Evolutionary conservation across 2,888 invertebrate species (phyloP), one percentile per base, ranked within the genome.

Genomic region (Drosophila prostipennis): DNA sequence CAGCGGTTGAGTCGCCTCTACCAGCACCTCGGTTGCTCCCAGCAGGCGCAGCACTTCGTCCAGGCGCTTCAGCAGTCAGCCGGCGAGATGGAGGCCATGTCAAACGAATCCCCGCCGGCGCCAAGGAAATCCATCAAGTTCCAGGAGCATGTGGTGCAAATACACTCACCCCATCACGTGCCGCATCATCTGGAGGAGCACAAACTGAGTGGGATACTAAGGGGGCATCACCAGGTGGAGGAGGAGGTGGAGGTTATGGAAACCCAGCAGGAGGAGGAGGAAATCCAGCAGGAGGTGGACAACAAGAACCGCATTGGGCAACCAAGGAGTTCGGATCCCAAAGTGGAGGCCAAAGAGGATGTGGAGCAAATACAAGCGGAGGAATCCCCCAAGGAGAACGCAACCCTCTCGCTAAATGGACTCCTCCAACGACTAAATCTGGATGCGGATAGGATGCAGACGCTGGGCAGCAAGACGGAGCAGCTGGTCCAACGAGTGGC

Each of bases 1-100:
- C 93, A 94, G 70, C 93, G 95, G 54, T 92, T 97, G 3, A 93
- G 94, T 40, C 93, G 93, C 64, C 92, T 96, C 13, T 92, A 93
- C 64, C 94, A 94, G 60, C 93, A 94, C 64, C 92, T 93, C 13
- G 93, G 93, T 3, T 93, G 94, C 46, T 93, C 93, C 39, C 91
- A 92, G 6, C 93, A 94, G 43, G 94, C 94, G 0, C 91, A 92
- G 56, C 93, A 93, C 49, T 94, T 93, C 82, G 89, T 93, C 45
- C 92, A 93, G 10, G 92, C 93, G 11, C 94, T 96, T 37, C 92
- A 65, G 14, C 49, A 59, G 36, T 72, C 76, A 42, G 80, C 86
- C 6, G 61, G 91, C 8, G 92, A 93, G 58, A 93, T 93, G 70
- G 91, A 94, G 68, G 57, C 67, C 7, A 92, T 60, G 72, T 42